Evolutionary conservation across 2,888 invertebrate species (phyloP).

Genomic region (Mellilla xanthometata): DNA sequence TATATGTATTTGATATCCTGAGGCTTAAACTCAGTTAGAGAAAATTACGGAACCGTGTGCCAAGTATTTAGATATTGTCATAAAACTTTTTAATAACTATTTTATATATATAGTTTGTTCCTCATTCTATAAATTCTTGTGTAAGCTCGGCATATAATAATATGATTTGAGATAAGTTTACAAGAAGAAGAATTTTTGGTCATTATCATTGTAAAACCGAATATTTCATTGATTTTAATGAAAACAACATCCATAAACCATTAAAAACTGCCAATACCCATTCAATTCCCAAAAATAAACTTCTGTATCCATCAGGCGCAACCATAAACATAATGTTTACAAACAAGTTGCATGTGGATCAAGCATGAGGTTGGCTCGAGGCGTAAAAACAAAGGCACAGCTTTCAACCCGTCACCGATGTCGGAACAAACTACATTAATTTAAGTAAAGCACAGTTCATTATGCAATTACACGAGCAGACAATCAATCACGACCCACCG

Average conservation of each 20-base stretch:
- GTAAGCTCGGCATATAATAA: too few relatives aligned
- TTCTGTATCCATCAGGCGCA: conserved; percentile 11
- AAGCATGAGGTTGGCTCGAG: conserved; percentile 31
- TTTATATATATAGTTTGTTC: too few relatives aligned
- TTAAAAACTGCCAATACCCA: not conserved
- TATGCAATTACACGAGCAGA: conserved; percentile 49
- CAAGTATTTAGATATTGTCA: conserved; percentile 1
- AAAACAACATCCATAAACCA: conserved; percentile 1
- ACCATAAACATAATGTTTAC: conserved; percentile 25
- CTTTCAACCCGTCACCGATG: conserved; percentile 31
- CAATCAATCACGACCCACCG: conserved; percentile 57
- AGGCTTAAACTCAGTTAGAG: not conserved
- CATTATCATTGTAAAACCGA: not conserved
- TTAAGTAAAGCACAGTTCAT: conserved; percentile 45
- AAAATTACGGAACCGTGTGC: not conserved
- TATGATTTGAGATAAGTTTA: too few relatives aligned
- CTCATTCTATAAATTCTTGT: too few relatives aligned
- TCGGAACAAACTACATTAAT: conserved; percentile 31
- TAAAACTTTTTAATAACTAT: not conserved
- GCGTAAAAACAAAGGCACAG: conserved; percentile 34
- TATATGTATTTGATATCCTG: too few relatives aligned
- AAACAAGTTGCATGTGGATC: conserved; percentile 25
- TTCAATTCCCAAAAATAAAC: conserved; percentile 8
- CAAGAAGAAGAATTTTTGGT: too few relatives aligned
- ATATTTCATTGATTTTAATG: not conserved